Base-by-base conservation (phyloP, 1,140 invertebrate species). In the Contarinia nasturtii region DNA sequence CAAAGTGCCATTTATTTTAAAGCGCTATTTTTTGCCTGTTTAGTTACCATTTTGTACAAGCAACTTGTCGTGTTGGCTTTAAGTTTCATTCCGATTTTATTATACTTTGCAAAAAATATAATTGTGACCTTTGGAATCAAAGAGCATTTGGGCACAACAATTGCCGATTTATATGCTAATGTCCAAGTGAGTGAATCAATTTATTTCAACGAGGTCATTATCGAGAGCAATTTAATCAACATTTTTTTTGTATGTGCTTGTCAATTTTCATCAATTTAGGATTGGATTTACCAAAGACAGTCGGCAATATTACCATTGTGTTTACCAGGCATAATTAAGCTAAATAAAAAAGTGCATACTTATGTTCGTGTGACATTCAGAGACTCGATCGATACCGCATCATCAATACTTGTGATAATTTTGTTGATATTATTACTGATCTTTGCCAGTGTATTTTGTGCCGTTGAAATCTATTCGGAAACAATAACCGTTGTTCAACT, bases 401-500 rank as follows among this genome's bases (percentile, higher is more conserved):
- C 73, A 7, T 71, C 75, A 4, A 66, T 69, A 47, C 59, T 73
- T 20, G 74, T 77, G 51, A 76, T 80, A 47, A 67, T 76, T 48
- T 76, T 80, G 48, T 69, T 79, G 52, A 66, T 71, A 20, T 67
- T 79, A 49, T 75, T 78, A 59, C 75, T 77, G 52, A 53, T 57
- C n/a, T 59, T 64, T 49, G 45, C 60, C 43, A 51, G 57, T 47
- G 56, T 58, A 53, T 63, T 60, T 52, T 69, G 66, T 54, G 60
- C 56, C 57, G 58, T 66, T 8, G 65, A 95, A 85, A 78, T 95
- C 48, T 96, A 97, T 62, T 85, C 83, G 14, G 94, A 98, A 71
- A 89, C 86, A 18, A 83, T 96, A 59, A 87, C 94, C 56, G 71
- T 98, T 21, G 76, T 95, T 18, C 82, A 89, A 63, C 72, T 95